Conservation (phyloP, 2,888 invertebrate species). For the Troglohyphantes excavatus region DNA sequence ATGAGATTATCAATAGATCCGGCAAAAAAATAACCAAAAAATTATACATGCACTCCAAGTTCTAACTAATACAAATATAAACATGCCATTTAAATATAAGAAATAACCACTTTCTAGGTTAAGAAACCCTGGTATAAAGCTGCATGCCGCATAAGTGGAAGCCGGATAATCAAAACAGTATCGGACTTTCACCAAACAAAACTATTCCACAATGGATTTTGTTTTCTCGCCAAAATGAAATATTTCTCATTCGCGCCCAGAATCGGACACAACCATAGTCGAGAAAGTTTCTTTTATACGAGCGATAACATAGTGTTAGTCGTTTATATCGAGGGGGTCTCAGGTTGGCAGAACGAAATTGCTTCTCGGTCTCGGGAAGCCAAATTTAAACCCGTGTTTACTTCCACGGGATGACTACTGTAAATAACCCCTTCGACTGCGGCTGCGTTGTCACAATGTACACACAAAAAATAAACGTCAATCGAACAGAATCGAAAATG, state of each 20-base stretch:
- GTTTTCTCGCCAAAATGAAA: slow-evolving; percentile 3
- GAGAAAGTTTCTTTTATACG: background rate
- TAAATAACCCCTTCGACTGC: slow-evolving; percentile 52
- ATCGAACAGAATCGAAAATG: slow-evolving; percentile 31
- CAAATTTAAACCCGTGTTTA: slow-evolving; percentile 19
- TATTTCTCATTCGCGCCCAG: slow-evolving; percentile 7
- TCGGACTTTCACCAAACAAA: background rate
- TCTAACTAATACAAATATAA: too few species aligned
- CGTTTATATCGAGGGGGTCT: slow-evolving; percentile 56
- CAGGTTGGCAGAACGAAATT: slow-evolving; percentile 37
- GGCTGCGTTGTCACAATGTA: background rate
- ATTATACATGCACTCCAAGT: too few species aligned
- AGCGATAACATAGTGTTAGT: slow-evolving; percentile 45
- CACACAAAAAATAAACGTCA: slow-evolving; percentile 22
- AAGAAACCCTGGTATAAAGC: too few species aligned
- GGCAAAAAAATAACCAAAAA: too few species aligned
- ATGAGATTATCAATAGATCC: too few species aligned
- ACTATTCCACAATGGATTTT: background rate
- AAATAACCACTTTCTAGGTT: too few species aligned
- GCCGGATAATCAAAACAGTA: too few species aligned
- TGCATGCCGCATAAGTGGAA: too few species aligned
- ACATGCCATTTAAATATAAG: too few species aligned
- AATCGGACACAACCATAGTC: background rate
- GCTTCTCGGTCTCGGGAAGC: slow-evolving; percentile 33
- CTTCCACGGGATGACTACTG: slow-evolving; percentile 8